phyloP scores from a whole-genome alignment of 2,797 vertebrate genomes.

The Gallinago nigripennis region DNA sequence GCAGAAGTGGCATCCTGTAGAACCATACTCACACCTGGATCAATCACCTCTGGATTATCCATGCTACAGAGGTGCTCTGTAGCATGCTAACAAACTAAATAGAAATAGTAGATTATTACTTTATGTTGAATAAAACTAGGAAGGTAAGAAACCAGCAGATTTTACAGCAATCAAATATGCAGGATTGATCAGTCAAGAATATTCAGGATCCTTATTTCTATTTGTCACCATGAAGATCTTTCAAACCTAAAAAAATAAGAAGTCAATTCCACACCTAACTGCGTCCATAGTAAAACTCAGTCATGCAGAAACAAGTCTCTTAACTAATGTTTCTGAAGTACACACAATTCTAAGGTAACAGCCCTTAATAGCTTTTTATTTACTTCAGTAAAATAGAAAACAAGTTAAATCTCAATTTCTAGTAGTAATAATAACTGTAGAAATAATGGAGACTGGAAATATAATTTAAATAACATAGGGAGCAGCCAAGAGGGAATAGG shows the following conservation, averaged over 20 bases:
- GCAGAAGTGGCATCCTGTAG: not conserved
- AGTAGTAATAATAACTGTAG: not conserved
- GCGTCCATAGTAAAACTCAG: not conserved
- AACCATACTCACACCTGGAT: not conserved
- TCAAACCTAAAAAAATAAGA: not conserved
- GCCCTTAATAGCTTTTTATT: not conserved
- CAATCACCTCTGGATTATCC: not conserved
- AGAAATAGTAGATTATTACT: not conserved
- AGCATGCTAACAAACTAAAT: not conserved
- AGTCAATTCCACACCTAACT: not conserved
- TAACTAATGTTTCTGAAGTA: not conserved
- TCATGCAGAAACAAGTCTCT: not conserved
- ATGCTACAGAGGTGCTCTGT: not conserved
- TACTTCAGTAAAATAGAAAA: slow-evolving; percentile 1
- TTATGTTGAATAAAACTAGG: not conserved
- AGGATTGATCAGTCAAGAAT: not conserved
- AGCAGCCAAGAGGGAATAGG: not conserved
- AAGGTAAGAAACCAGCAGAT: not conserved
- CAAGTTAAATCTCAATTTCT: not conserved
- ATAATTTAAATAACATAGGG: slow-evolving; percentile 9
- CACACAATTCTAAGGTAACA: not conserved
- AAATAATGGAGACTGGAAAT: not conserved
- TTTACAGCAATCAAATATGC: not conserved
- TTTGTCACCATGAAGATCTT: not conserved
- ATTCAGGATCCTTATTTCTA: not conserved